phyloP scores from a whole-genome alignment of 1,140 invertebrate species.

The Paramacrobiotus metropolitanus region DNA sequence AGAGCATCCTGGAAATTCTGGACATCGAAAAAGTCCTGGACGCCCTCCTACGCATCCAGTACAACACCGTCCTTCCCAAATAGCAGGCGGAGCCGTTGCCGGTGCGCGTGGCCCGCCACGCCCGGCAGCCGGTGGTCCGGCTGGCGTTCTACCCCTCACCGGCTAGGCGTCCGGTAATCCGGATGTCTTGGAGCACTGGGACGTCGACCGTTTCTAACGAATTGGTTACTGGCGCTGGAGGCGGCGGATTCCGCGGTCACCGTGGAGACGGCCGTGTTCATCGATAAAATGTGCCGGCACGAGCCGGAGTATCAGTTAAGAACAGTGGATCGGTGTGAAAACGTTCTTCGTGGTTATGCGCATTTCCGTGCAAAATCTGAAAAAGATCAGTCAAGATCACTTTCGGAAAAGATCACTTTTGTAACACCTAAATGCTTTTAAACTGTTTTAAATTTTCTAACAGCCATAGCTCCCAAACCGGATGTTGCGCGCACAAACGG shows the following conservation, averaged over 20 bases:
- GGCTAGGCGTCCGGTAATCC: not conserved
- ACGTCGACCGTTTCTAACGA: not conserved
- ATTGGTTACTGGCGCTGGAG: not conserved
- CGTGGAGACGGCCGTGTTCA: slow-evolving; percentile 39
- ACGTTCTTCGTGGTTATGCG: too few relatives aligned
- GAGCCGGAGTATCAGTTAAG: slow-evolving; percentile 29
- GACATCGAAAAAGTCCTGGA: not conserved
- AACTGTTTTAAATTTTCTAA: too few relatives aligned
- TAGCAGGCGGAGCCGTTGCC: not conserved
- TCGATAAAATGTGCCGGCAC: slow-evolving; percentile 65
- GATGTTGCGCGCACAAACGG: too few relatives aligned
- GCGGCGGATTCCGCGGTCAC: not conserved
- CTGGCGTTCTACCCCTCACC: not conserved
- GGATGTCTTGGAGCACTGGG: not conserved
- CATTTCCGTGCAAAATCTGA: too few relatives aligned
- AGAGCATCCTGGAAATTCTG: not conserved
- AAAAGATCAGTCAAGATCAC: too few relatives aligned
- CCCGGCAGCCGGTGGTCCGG: not conserved
- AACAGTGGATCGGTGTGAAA: too few relatives aligned
- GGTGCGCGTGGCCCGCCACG: not conserved
- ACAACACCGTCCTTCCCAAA: not conserved
- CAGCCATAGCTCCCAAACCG: too few relatives aligned
- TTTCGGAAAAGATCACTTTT: too few relatives aligned
- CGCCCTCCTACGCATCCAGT: too few relatives aligned
- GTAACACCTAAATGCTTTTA: too few relatives aligned